These are phyloP conservation scores for Malacoctenus gilli DNA, from an alignment of 2,797 vertebrate genomes.

Conservation along the genomic window DNA sequence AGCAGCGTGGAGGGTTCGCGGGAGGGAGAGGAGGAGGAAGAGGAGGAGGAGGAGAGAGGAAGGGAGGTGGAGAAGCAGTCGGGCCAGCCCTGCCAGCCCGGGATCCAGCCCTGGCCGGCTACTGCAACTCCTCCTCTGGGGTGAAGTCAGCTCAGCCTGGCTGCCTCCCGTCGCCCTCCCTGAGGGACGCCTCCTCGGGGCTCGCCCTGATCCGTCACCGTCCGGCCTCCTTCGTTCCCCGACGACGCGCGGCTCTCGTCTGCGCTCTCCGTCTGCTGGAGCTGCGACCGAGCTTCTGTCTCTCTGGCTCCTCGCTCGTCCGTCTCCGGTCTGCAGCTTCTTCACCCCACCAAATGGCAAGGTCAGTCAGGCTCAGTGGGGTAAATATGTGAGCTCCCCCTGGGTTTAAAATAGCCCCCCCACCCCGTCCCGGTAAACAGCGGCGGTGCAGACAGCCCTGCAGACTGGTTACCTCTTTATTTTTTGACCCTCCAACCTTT, in stretches of 20 bases:
- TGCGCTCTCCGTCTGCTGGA: too few species aligned
- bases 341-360: slow-evolving; percentile 79
- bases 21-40: slow-evolving; percentile 65
- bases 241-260: too few species aligned
- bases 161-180: slow-evolving; percentile 54
- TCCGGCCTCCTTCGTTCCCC: slow-evolving; percentile 12
- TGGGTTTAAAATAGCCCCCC: slow-evolving; percentile 79
- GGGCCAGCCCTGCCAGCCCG: slow-evolving; percentile 81
- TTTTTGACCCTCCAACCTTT: slow-evolving; percentile 88
- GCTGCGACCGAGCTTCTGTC: slow-evolving; percentile 41
- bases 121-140: slow-evolving; percentile 79
- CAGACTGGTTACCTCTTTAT: slow-evolving; percentile 90
- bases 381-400: slow-evolving; percentile 83
- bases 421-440: slow-evolving; percentile 83
- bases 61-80: slow-evolving; percentile 81
- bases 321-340: slow-evolving; percentile 61
- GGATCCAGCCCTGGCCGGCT: slow-evolving; percentile 80
- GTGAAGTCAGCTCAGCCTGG: slow-evolving; percentile 77
- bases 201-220: slow-evolving; percentile 31
- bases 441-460: slow-evolving; percentile 75
- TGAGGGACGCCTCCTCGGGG: slow-evolving; percentile 25
- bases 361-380: slow-evolving; percentile 72
- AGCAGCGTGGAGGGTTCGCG: slow-evolving; percentile 63
- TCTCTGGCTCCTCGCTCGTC: slow-evolving; percentile 42
- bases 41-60: slow-evolving; percentile 62